Base-by-base conservation (phyloP, 1,140 invertebrate genomes). In the Neuroterus valhalla region DNA sequence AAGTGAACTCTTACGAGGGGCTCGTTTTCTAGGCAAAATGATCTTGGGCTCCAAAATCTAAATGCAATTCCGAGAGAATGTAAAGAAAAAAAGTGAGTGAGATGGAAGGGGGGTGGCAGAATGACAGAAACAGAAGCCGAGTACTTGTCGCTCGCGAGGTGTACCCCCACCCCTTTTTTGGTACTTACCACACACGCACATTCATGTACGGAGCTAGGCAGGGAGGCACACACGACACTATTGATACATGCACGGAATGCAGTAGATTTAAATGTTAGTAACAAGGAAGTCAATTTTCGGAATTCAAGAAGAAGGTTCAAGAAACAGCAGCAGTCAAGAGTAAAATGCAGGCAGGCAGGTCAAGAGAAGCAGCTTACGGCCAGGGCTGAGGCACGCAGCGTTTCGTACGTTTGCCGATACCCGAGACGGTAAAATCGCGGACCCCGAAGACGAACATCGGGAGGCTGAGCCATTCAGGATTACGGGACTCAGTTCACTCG, bases 401-500 rank as follows among this genome's bases (percentile, higher is more conserved):
- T 69, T 70, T 70, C n/a, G 68, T 70, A 70, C 46, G 48, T 70
- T 43, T 46, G 45, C 19, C 48, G 62, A 72, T 44, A 68, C 44
- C 62, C 71, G 71, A 48, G 55, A 72, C 52, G 17, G 62, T 67
- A 48, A 62, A 46, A 52, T 75, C 68, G 50, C 42, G 67, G 45
- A 43, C 46, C 66, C n/a, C 72, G 44, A 68, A 52, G 67, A 42
- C 67, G 44, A 38, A 70, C 67, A 75, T 70, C 68, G 52, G 42
- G 55, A 62, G 55, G 68, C 46, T 43, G 42, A 66, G 85, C 85
- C 85, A 86, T 87, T 86, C 85, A 83, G 82, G 83, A 87, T 87
- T 86, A 86, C 86, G 85, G 85, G 84, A 86, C 79, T 84, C 79
- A 50, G 81, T 83, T 71, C 74, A 86, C 79, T 84, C 79, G 66